Evolutionary conservation across 2,888 invertebrate species (phyloP).

Genomic region (Chloromyia formosa): DNA sequence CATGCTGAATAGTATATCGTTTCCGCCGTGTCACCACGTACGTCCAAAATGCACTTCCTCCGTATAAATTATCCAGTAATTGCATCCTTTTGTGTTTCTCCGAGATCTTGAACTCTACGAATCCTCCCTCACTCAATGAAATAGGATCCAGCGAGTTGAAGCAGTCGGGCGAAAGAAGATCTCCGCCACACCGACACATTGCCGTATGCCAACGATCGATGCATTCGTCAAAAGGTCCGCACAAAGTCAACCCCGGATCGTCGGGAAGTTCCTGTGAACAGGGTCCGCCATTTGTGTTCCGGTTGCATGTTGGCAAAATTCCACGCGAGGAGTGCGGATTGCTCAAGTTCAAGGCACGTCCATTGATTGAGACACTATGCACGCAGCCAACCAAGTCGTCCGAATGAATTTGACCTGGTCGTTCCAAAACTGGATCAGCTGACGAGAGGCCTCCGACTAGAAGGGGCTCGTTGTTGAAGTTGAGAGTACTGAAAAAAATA

Average conservation of each 20-base stretch:
- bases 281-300: constrained; percentile 73
- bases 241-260: constrained; percentile 63
- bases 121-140: constrained; percentile 80
- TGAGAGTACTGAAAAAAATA: constrained; percentile 77
- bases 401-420: constrained; percentile 88
- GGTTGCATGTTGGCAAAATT: constrained; percentile 79
- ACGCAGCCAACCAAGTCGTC: constrained; percentile 95
- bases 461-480: constrained; percentile 89
- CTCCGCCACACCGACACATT: constrained; percentile 75
- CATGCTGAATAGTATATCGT: constrained; percentile 57
- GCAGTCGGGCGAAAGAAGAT: constrained; percentile 82
- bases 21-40: constrained; percentile 59
- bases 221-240: constrained; percentile 76
- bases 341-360: constrained; percentile 82
- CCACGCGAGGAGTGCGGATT: constrained; percentile 77
- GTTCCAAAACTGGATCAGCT: constrained; percentile 86
- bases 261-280: constrained; percentile 66
- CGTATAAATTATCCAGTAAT: constrained; percentile 80
- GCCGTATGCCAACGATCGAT: constrained; percentile 85
- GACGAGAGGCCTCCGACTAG: constrained; percentile 85
- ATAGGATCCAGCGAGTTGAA: constrained; percentile 80
- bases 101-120: constrained; percentile 79
- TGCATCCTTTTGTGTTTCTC: constrained; percentile 89
- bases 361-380: constrained; percentile 89
- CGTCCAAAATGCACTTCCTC: constrained; percentile 76